Conservation (phyloP, 2,113 vertebrate genomes). For the Phycodurus eques region DNA sequence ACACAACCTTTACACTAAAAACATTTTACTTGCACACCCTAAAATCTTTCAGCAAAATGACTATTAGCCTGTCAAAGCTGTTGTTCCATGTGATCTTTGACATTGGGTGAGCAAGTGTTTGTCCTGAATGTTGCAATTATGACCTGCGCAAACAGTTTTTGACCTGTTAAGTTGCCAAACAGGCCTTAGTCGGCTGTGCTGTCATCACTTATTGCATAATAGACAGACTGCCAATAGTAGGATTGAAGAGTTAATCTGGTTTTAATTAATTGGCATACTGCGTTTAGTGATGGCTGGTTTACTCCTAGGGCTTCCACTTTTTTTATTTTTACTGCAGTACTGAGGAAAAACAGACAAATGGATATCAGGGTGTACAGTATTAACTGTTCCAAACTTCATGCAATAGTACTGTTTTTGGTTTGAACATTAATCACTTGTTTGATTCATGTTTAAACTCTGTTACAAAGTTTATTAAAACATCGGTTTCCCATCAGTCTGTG, state of each 20-base stretch:
- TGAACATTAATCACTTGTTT: constrained; percentile 1
- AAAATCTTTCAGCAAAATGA: neutral
- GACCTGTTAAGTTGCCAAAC: neutral
- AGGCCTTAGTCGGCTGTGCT: neutral
- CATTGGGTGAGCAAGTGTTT: neutral
- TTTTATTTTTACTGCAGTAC: neutral
- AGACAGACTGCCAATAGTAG: neutral
- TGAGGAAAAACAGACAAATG: neutral
- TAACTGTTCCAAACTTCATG: neutral
- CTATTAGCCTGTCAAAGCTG: neutral
- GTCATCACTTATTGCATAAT: neutral
- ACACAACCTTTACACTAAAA: neutral
- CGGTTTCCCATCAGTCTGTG: constrained; percentile 8
- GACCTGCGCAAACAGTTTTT: neutral
- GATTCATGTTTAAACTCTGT: constrained; percentile 20
- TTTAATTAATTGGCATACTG: neutral
- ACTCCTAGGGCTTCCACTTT: neutral
- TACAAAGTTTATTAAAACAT: constrained; percentile 19
- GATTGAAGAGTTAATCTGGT: neutral
- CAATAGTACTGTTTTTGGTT: neutral
- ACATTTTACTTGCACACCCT: no score
- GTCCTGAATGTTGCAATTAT: neutral
- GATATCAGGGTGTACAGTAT: neutral
- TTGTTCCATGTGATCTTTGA: neutral
- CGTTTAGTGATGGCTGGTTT: neutral